These are phyloP conservation scores for Cyprinodon tularosa DNA, from an alignment of 2,113 vertebrate species.

Conservation along the genomic window DNA sequence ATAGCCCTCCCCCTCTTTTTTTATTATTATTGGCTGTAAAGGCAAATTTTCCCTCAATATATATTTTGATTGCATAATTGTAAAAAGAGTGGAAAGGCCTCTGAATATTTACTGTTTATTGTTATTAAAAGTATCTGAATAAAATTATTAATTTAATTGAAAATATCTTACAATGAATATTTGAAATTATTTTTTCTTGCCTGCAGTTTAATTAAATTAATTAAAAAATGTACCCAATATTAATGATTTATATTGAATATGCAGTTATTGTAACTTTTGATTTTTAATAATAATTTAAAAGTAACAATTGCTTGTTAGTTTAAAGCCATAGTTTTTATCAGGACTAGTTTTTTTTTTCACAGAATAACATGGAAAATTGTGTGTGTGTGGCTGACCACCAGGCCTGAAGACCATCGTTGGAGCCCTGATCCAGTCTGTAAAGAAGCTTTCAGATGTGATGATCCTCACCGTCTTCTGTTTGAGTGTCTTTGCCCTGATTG, in stretches of 20 bases:
- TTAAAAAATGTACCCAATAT: neutral
- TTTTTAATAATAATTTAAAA: too few species aligned
- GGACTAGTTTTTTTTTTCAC: slow-evolving; percentile 11
- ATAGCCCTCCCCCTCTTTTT: slow-evolving; percentile 75
- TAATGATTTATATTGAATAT: too few species aligned
- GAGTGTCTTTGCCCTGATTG: slow-evolving; percentile 98
- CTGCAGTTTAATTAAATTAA: neutral
- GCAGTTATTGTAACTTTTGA: too few species aligned
- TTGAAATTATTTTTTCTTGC: neutral
- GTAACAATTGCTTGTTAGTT: neutral
- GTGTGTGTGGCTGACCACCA: slow-evolving; percentile 66
- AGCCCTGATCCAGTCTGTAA: slow-evolving; percentile 98
- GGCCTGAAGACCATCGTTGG: slow-evolving; percentile 99
- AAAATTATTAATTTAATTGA: slow-evolving; percentile 53
- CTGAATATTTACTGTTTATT: slow-evolving; percentile 70
- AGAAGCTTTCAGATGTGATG: slow-evolving; percentile 99
- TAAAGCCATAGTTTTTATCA: neutral
- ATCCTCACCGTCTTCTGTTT: slow-evolving; percentile 98
- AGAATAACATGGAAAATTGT: slow-evolving; percentile 23
- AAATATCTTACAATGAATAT: slow-evolving; percentile 55
- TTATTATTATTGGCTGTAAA: slow-evolving; percentile 14
- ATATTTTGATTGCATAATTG: neutral
- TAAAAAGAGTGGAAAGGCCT: slow-evolving; percentile 74
- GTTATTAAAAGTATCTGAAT: slow-evolving; percentile 63
- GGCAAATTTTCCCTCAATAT: slow-evolving; percentile 5